Base-by-base conservation (phyloP, 2,113 vertebrate species). In the Lamprotornis superbus region DNA sequence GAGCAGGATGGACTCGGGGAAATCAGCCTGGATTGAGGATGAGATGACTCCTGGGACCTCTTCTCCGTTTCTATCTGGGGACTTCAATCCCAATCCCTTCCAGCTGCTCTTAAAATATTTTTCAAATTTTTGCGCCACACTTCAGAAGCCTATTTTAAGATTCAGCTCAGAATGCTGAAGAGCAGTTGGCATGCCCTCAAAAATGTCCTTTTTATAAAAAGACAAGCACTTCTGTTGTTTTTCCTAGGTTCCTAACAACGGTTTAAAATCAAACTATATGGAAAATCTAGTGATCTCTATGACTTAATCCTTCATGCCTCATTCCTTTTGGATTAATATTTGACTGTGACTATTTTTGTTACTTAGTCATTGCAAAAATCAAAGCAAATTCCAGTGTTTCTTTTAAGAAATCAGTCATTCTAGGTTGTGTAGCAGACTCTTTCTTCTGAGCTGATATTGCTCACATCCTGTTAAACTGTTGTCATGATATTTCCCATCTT, bases 121-220 rank as follows among this genome's bases (percentile, higher is more conserved):
- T 15, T 61, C 49, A 7, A 60, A 42, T 17, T 78, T 75, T 68
- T 71, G 35, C 1, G 0, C 39, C 1, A 8, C 24, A 5, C 18
- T 91, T 83, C 57, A 44, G 16, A 25, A 33, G 9, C 24, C 65
- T 93, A 65, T 94, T 93, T 93, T 87, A 73, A 82, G 64, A 91
- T 78, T 68, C 81, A 61, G 52, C 55, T 67, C 59, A 61, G 87
- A 69, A 84, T 84, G 71, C 83, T 88, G 68, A 22, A 52, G 44
- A 56, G 82, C 60, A 67, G 22, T 49, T 94, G 92, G 95, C 94
- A 78, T 65, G 77, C 60, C 49, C 68, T 90, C 95, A 92, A 95
- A 91, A 59, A 93, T 65, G 20, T 39, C 2, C 0, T 44, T 88
- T 93, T 91, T 83, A 35, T 70, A 56, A 74, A 61, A 93, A 77